Evolutionary conservation across 2,113 vertebrate genomes (phyloP).

Genomic region (Danionella cerebrum): DNA sequence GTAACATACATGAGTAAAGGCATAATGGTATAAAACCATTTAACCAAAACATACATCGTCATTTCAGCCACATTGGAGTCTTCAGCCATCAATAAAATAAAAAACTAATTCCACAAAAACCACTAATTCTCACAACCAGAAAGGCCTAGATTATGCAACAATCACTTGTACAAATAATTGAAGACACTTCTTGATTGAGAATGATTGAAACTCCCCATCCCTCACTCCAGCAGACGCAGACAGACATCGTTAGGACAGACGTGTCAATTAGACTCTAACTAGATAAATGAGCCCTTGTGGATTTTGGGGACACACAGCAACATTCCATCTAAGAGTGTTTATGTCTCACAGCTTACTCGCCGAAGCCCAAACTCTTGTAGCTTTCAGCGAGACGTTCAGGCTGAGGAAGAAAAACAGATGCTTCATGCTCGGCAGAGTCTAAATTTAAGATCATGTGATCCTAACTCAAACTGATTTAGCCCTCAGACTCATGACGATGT

Average conservation of each 20-base stretch:
- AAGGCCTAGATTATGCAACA: too few relatives aligned
- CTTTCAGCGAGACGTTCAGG: background rate
- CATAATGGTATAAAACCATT: too few relatives aligned
- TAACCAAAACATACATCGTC: too few relatives aligned
- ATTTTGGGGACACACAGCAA: conserved; percentile 57
- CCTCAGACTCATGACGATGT: background rate
- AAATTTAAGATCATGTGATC: background rate
- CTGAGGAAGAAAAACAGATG: background rate
- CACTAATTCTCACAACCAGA: too few relatives aligned
- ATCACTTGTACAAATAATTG: background rate
- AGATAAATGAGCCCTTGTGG: conserved; percentile 47
- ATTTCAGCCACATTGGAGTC: too few relatives aligned
- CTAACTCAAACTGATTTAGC: background rate
- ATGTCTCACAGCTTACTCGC: conserved; percentile 9
- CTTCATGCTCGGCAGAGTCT: background rate
- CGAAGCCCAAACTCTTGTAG: conserved; percentile 10
- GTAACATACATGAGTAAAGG: too few relatives aligned
- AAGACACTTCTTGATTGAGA: too few relatives aligned
- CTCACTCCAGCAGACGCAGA: background rate
- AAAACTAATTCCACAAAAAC: too few relatives aligned
- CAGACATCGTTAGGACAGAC: conserved; percentile 36
- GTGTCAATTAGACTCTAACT: conserved; percentile 55
- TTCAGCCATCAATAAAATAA: too few relatives aligned
- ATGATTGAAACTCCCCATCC: background rate
- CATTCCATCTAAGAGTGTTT: conserved; percentile 56